Base-by-base conservation (phyloP, 1,140 invertebrate species). In the Neodiprion virginianus region DNA sequence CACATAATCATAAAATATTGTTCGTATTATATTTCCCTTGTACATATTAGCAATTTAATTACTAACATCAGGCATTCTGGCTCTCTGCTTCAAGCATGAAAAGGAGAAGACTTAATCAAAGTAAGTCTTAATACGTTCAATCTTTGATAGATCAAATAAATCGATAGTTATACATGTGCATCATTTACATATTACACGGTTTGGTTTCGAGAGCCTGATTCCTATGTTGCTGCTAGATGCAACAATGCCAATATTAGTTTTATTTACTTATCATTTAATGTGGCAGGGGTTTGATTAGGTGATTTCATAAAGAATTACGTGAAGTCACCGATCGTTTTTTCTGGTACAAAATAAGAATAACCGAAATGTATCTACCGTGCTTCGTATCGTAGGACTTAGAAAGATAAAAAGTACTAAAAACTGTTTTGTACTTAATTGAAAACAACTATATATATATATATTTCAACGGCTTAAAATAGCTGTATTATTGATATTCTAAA, bases 401-500 rank as follows among this genome's bases (percentile, higher is more conserved):
- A 71, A 61, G 72, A 76, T 69, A 76, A 72, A 70, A 69, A 61
- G 67, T 61, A 61, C 53, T 61, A 72, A 69, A 65, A 70, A 75
- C 77, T 79, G 73, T 85, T 86, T 86, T 85, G 86, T 87, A 87
- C 86, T 87, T 87, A 87, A 87, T 81, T 78, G 79, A 83, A 74
- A 83, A 83, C 80, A 84, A 77, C 79, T 75, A 79, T 68, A 40
- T 74, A 70, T 80, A 79, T 79, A 80, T 76, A 78, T 83, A 83
- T 79, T 77, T 81, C 80, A 73, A 78, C 75, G 79, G 77, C 79
- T 84, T 83, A 66, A 40, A 40, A 77, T 73, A 67, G 48, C 74
- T 72, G 67, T 72, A 28, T 17, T 75, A 21, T 67, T 71, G 17
- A 76, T 75, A 77, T 76, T 79, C 79, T 79, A 80, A 76, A 69